A percentile compares a stretch with the other conserved stretches of the same genome.
Evolutionary conservation across 2,888 invertebrate genomes (phyloP).

Genomic region (Cosmopolites sordidus): DNA sequence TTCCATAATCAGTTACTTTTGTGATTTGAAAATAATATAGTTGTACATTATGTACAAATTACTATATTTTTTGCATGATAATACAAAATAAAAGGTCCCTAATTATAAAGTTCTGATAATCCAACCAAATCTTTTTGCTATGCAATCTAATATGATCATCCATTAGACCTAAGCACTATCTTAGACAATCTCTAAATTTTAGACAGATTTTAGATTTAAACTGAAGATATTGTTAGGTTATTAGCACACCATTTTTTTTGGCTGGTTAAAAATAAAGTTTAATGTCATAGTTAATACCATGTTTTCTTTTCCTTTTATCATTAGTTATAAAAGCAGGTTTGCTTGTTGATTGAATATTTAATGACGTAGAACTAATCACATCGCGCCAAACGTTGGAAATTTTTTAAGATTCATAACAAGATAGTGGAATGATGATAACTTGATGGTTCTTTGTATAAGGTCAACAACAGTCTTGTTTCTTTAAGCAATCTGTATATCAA

Average conservation of each 20-base stretch:
- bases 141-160: background rate
- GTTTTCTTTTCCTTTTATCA: background rate
- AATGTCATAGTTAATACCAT: constrained; percentile 21
- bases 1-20: too few relatives aligned
- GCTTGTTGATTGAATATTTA: too few relatives aligned
- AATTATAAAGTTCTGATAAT: background rate
- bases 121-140: background rate
- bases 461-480: too few relatives aligned
- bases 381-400: too few relatives aligned
- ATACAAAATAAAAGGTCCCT: too few relatives aligned
- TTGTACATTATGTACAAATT: background rate
- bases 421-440: too few relatives aligned
- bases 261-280: constrained; percentile 19
- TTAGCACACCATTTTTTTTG: constrained; percentile 20
- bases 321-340: too few relatives aligned
- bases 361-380: too few relatives aligned
- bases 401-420: too few relatives aligned
- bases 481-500: too few relatives aligned
- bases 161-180: constrained; percentile 9
- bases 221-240: constrained; percentile 12
- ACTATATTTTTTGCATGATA: background rate
- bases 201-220: constrained; percentile 5
- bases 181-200: constrained; percentile 15
- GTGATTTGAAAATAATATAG: too few relatives aligned
- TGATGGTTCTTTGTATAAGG: too few relatives aligned